Conservation (phyloP, 2,113 vertebrate species). For the Ia io region DNA sequence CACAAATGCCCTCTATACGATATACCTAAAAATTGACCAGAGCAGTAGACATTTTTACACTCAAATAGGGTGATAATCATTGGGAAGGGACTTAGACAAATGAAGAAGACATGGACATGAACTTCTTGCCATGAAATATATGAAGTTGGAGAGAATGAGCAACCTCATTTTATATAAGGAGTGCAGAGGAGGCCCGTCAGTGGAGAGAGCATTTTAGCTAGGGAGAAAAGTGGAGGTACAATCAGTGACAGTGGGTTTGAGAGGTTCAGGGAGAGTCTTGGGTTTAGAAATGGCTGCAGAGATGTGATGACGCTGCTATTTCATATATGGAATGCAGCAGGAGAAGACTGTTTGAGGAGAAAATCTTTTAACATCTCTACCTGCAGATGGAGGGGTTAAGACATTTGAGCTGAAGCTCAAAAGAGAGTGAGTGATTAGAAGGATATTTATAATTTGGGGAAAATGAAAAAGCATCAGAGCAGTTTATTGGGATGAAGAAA, state of each 20-base stretch:
- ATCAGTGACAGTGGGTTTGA: not conserved
- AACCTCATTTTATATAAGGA: not conserved
- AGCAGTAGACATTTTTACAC: not conserved
- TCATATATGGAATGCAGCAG: not conserved
- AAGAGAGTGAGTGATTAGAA: not conserved
- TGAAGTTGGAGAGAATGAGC: not conserved
- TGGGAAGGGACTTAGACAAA: not conserved
- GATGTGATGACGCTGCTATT: not conserved
- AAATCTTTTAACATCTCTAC: not conserved
- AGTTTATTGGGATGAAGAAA: not conserved
- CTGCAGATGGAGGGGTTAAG: not conserved
- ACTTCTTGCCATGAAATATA: not conserved
- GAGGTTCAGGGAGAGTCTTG: not conserved
- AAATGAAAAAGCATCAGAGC: not conserved
- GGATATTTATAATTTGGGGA: not conserved
- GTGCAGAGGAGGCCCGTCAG: not conserved
- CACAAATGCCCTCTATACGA: not conserved
- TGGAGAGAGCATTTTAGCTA: not conserved
- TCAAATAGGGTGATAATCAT: not conserved
- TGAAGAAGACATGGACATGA: not conserved
- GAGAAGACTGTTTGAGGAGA: not conserved
- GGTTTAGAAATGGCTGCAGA: not conserved
- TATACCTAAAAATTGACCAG: not conserved
- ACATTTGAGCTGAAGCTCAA: not conserved
- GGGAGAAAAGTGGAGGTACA: not conserved